Conservation (phyloP, 2,113 vertebrate genomes). For the Amphiprion ocellaris region DNA sequence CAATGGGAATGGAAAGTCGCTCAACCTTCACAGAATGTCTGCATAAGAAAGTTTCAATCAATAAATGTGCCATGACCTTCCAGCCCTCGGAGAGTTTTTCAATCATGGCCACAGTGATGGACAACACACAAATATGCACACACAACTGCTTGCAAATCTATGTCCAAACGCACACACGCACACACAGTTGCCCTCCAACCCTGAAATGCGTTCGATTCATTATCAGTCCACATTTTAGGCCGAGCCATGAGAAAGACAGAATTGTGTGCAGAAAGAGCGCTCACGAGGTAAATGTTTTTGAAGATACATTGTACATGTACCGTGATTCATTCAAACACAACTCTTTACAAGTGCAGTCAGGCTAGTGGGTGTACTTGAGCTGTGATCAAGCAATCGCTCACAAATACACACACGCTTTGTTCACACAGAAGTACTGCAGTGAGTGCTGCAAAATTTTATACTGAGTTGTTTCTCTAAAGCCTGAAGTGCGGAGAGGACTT, state of each 20-base stretch:
- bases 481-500: not conserved
- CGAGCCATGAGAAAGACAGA: conserved; percentile 13
- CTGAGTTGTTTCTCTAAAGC: conserved; percentile 10
- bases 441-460: conserved; percentile 4
- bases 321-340: conserved; percentile 35
- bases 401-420: conserved; percentile 18
- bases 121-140: conserved; percentile 55
- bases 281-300: conserved; percentile 16
- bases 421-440: not conserved
- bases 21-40: conserved; percentile 62
- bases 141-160: conserved; percentile 7
- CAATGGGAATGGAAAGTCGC: conserved; percentile 44
- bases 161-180: not conserved
- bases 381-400: conserved; percentile 10
- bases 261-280: not conserved
- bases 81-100: conserved; percentile 46
- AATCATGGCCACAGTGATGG: conserved; percentile 53
- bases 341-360: conserved; percentile 9
- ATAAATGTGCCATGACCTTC: conserved; percentile 62
- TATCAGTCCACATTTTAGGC: not conserved
- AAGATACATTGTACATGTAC: conserved; percentile 10
- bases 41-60: conserved; percentile 66
- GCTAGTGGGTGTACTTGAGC: conserved; percentile 40
- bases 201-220: conserved; percentile 7
- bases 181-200: not conserved